Conservation (phyloP, 2,797 vertebrate genomes). For the Meda fulgida region DNA sequence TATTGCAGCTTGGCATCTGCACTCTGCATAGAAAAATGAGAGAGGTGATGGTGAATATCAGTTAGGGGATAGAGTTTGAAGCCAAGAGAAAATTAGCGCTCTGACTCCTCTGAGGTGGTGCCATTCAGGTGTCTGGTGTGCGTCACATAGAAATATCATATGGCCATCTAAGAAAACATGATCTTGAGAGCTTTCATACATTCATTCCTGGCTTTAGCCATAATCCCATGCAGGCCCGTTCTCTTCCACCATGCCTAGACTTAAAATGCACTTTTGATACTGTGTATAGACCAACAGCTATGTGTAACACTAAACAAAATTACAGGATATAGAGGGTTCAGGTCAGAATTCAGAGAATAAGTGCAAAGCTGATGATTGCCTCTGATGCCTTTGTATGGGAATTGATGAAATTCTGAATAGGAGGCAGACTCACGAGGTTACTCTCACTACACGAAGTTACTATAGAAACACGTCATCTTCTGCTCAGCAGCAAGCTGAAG, state of each 20-base stretch:
- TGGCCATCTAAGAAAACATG: constrained; percentile 68
- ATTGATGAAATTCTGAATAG: constrained; percentile 25
- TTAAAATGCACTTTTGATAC: constrained; percentile 16
- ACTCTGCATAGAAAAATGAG: constrained; percentile 79
- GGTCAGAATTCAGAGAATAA: constrained; percentile 35
- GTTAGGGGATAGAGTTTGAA: constrained; percentile 66
- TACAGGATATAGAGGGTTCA: constrained; percentile 20
- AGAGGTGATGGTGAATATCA: constrained; percentile 72
- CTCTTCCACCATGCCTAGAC: not conserved
- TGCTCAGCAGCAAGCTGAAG: not conserved
- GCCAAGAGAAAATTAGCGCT: constrained; percentile 68
- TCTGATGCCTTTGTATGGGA: constrained; percentile 18
- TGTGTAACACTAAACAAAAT: constrained; percentile 25
- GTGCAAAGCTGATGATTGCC: constrained; percentile 30
- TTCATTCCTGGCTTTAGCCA: constrained; percentile 19
- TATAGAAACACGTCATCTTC: constrained; percentile 52
- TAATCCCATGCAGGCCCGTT: not conserved
- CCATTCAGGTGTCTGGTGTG: constrained; percentile 67
- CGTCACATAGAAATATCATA: constrained; percentile 67
- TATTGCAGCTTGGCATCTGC: constrained; percentile 72
- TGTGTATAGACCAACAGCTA: not conserved
- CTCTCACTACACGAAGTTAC: constrained; percentile 56
- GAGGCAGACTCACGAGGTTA: constrained; percentile 41
- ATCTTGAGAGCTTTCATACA: constrained; percentile 68
- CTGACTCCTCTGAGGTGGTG: constrained; percentile 29